These are phyloP conservation scores for Luscinia luscinia DNA, from an alignment of 2,797 vertebrate genomes.

Conservation along the genomic window DNA sequence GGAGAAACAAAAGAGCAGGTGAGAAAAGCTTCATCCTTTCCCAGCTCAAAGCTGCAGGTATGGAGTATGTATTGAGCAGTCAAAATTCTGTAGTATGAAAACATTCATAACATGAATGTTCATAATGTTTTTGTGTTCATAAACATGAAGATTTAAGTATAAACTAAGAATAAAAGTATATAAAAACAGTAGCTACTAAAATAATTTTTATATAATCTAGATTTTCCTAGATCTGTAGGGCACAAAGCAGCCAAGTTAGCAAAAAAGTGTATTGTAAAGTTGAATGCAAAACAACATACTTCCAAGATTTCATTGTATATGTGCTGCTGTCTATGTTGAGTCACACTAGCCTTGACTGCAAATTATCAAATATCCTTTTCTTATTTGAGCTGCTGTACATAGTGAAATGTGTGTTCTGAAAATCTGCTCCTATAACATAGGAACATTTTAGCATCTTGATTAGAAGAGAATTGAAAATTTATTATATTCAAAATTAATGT, in stretches of 20 bases:
- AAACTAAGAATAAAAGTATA: background rate
- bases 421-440: background rate
- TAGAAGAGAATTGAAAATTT: background rate
- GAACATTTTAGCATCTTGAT: background rate
- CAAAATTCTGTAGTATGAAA: background rate
- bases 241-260: background rate
- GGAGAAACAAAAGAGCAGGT: conserved; percentile 78
- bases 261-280: background rate
- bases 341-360: background rate
- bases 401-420: background rate
- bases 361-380: background rate
- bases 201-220: background rate
- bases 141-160: background rate
- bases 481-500: background rate
- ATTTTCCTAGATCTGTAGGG: background rate
- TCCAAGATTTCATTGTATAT: background rate
- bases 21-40: conserved; percentile 66
- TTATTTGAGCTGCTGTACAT: background rate
- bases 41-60: background rate
- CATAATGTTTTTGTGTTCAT: too few relatives aligned
- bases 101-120: too few relatives aligned
- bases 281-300: background rate
- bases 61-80: background rate
- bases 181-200: background rate
- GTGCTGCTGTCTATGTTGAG: rapidly evolving